Evolutionary conservation across 1,140 invertebrate genomes (phyloP), one percentile per base, ranked within the genome.

Genomic region (Bradysia coprophila): DNA sequence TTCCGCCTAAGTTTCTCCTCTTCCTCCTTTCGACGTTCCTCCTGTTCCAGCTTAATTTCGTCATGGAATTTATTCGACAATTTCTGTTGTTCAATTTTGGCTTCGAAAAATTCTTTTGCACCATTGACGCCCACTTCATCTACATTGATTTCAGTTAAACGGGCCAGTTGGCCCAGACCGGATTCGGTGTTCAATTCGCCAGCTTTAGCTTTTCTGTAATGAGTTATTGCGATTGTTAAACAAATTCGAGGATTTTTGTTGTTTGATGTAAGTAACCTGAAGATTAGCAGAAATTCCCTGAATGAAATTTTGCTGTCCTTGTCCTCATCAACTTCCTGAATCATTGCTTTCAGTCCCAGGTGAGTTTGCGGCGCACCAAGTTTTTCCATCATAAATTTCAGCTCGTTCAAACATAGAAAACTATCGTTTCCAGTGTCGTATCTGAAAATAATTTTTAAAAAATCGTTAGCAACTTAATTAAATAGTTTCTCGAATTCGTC

Each of bases 331-430:
- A 94, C 83, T 64, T 90, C 85, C 44, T 81, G 73, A 49, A 96
- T 95, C 91, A 96, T 96, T 24, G 76, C 76, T 57, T 95, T 95
- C 5, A 96, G 68, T 0, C 82, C 84, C 3, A 96, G 64, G 64
- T 96, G 91, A 8, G 91, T 96, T 62, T 95, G 91, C 11, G 90
- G 89, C 9, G 83, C 88, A 16, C 83, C 87, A n/a, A 96, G 63
- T 37, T 86, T 82, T 59, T 96, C 91, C 91, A 95, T 96, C 89
- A 95, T 94, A 10, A 77, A 63, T 59, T 96, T 96, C 34, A 96
- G 60, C 58, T 96, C 90, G 33, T 71, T 72, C 33, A 95, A 61
- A 62, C 90, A 86, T 41, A 96, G 70, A 53, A 71, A 93, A 28
- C 87, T 86, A 59, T 94, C 90, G 40, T 71, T 73, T 22, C 84